Percentiles rank a stretch among this genome's conserved stretches.
Evolutionary conservation across 64 coral and sea anemone genomes (phyloP).

Genomic region (Actinia equina): DNA sequence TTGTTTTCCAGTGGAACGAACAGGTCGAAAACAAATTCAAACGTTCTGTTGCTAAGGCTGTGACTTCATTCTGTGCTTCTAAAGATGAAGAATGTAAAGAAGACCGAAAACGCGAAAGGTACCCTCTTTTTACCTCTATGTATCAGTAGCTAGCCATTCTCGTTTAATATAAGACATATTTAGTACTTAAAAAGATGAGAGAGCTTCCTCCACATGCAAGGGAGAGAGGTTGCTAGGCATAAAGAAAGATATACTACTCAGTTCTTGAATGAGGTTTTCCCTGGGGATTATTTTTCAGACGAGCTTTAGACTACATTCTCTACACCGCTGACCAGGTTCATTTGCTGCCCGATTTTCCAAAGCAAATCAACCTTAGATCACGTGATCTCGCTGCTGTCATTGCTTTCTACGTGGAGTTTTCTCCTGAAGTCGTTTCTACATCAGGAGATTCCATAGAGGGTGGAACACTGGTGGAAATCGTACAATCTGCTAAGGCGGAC

Average conservation of each 20-base stretch:
- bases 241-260: too few species aligned
- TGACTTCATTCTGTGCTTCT: slow-evolving; percentile 23
- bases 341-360: neutral
- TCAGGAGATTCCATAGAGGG: neutral
- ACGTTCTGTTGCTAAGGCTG: slow-evolving; percentile 21
- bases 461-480: neutral
- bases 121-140: neutral
- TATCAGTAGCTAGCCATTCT: neutral
- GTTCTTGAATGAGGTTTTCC: too few species aligned
- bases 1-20: slow-evolving; percentile 11
- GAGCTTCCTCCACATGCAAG: too few species aligned
- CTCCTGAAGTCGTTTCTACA: neutral
- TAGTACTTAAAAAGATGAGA: too few species aligned
- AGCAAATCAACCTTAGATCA: neutral
- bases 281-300: neutral
- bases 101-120: neutral
- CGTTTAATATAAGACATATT: too few species aligned
- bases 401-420: slow-evolving; percentile 9
- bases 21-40: slow-evolving; percentile 6
- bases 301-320: neutral
- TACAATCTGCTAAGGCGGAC: neutral
- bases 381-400: neutral
- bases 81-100: neutral
- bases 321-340: slow-evolving; percentile 1
- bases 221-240: too few species aligned